These are phyloP conservation scores for Donacobius atricapilla DNA, from an alignment of 2,113 vertebrate genomes.

Conservation along the genomic window DNA sequence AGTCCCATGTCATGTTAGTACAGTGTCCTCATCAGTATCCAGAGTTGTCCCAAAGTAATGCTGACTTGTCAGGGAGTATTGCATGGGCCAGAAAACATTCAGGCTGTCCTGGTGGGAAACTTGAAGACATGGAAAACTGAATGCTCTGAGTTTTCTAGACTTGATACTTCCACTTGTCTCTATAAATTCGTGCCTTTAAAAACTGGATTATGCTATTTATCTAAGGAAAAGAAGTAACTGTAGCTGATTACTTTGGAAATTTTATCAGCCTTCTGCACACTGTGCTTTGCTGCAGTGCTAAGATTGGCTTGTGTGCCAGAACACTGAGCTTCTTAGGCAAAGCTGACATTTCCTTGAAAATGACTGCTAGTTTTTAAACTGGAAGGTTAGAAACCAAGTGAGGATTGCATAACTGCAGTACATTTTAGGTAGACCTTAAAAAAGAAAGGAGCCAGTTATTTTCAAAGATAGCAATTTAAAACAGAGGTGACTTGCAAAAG, in stretches of 20 bases:
- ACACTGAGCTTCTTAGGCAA: not conserved
- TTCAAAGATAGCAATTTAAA: slow-evolving; percentile 7
- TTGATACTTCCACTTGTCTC: not conserved
- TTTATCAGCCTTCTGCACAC: not conserved
- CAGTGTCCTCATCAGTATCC: not conserved
- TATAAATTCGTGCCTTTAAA: not conserved
- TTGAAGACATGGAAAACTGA: accelerated
- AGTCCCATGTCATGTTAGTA: not conserved
- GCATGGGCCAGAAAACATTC: not conserved
- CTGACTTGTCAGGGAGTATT: not conserved
- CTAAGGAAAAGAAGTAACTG: not conserved
- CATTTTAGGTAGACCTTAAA: not conserved
- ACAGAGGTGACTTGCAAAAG: not conserved
- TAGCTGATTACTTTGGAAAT: not conserved
- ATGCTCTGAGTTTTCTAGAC: not conserved
- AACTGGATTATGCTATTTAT: not conserved
- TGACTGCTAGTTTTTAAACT: not conserved
- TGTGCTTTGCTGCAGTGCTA: not conserved
- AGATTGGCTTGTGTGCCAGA: not conserved
- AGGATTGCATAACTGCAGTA: not conserved
- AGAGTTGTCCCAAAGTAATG: not conserved
- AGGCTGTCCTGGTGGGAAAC: not conserved
- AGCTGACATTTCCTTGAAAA: not conserved
- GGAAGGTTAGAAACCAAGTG: not conserved
- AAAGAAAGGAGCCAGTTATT: not conserved